These are phyloP conservation scores for Nephrocerus scutellatus DNA, from an alignment of 2,888 invertebrate species.

Conservation along the genomic window DNA sequence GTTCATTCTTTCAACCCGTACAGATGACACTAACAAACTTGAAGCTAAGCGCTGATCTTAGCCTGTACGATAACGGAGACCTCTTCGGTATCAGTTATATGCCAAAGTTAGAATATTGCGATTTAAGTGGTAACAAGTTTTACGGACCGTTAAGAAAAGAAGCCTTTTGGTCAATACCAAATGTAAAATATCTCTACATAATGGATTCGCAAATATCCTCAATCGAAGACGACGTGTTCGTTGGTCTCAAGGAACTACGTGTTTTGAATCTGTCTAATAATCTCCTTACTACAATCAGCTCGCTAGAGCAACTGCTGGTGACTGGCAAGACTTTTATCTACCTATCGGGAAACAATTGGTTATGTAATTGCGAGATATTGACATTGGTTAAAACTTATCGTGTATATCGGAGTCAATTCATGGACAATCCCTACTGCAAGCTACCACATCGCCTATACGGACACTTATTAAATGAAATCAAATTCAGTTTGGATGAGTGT, in stretches of 20 bases:
- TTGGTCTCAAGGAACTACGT: constrained; percentile 23
- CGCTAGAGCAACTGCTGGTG: constrained; percentile 21
- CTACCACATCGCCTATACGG: constrained; percentile 29
- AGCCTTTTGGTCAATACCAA: constrained; percentile 30
- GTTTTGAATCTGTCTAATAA: constrained; percentile 35
- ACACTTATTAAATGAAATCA: constrained; percentile 24
- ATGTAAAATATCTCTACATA: constrained; percentile 29
- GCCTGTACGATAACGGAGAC: constrained; percentile 21
- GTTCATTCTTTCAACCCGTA: constrained; percentile 37
- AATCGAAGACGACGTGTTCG: constrained; percentile 33
- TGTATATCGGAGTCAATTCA: constrained; percentile 24
- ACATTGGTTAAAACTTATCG: constrained; percentile 25
- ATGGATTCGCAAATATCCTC: constrained; percentile 26
- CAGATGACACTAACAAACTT: constrained; percentile 31
- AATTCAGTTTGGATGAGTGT: constrained; percentile 16
- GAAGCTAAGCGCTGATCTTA: constrained; percentile 26
- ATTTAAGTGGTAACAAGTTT: constrained; percentile 35
- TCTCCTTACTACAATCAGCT: constrained; percentile 26
- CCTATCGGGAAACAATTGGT: constrained; percentile 33
- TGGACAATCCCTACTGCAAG: constrained; percentile 32
- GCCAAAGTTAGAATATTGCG: constrained; percentile 27
- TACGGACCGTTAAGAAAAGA: constrained; percentile 23
- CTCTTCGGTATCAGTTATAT: constrained; percentile 32
- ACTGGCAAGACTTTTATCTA: constrained; percentile 21
- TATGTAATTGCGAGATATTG: constrained; percentile 31